Base-by-base conservation (phyloP, 2,888 invertebrate species). In the Drosophila aldrichi region DNA sequence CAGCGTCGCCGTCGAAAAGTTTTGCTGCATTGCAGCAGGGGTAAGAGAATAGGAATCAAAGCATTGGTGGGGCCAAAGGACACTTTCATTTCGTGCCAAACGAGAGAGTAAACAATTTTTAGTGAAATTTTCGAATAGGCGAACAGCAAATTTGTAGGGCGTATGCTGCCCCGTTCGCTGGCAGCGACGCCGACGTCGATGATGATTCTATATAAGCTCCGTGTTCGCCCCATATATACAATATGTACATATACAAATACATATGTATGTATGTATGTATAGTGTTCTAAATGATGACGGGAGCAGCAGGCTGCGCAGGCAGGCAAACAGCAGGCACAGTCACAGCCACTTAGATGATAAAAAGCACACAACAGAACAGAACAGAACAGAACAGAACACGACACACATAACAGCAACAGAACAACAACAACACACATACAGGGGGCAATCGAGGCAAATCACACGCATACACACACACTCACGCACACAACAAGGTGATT, bases 81-180 rank as follows among this genome's bases (percentile, higher is more conserved):
- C 79, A 91, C 91, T 92, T 92, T 91, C 91, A 89, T 92, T 92
- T 90, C 81, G 79, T 86, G 82, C 82, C 85, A 83, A 81, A 79
- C 88, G 91, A 91, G 93, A 92, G 92, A 92, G 92, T 92, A 92
- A 92, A 92, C 92, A 93, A 92, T 93, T 93, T 92, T 93, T 92
- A 93, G 92, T 92, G 92, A 93, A 93, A 93, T 93, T 93, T 92
- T 89, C 86, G 91, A 92, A 92, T 91, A 92, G 93, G 93, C 91
- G 91, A 91, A 83, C 93, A 93, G 91, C 88, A 92, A 90, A 75
- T 83, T 88, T 65, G 82, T 89, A 87, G 89, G 88, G 85, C 90
- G 79, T 77, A 73, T 69, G 77, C 85, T 82, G 83, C 78, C 74
- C 82, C 82, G 61, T 48, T 56, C 56, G 65, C 54, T 32, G 43